Conservation (phyloP, 2,888 invertebrate genomes). For the Acrocera orbiculus region DNA sequence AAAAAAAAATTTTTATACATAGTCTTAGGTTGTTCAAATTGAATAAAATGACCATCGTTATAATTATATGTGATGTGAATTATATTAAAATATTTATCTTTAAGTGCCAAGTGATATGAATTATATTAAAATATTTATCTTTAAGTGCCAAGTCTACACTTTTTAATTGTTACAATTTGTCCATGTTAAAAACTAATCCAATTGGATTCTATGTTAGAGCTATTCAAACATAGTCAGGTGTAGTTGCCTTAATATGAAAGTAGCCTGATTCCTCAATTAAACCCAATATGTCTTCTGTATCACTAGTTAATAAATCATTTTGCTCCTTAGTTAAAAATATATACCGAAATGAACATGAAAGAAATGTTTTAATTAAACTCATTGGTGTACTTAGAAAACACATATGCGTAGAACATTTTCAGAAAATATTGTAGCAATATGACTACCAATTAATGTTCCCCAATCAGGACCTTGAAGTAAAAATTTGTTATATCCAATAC, state of each 20-base stretch:
- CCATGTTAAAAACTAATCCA: constrained; percentile 60
- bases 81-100: constrained; percentile 21
- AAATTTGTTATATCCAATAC: constrained; percentile 40
- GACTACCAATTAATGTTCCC: constrained; percentile 43
- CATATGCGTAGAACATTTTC: constrained; percentile 39
- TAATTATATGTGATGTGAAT: constrained; percentile 19
- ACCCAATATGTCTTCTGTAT: constrained; percentile 12
- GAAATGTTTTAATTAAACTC: constrained; percentile 28
- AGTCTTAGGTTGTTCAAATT: constrained; percentile 22
- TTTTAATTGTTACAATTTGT: constrained; percentile 37
- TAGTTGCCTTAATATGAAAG: constrained; percentile 59
- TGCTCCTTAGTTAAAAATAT: constrained; percentile 35
- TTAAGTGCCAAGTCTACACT: constrained; percentile 44
- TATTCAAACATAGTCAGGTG: constrained; percentile 63
- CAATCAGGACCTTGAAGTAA: constrained; percentile 59
- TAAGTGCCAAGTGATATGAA: constrained; percentile 33
- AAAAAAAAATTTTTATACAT: constrained; percentile 21
- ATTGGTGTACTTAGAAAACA: constrained; percentile 22
- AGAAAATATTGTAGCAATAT: constrained; percentile 42
- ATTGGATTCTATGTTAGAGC: constrained; percentile 56
- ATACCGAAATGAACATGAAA: too few relatives aligned
- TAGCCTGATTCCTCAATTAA: constrained; percentile 33
- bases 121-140: constrained; percentile 45
- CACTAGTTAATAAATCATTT: constrained; percentile 24
- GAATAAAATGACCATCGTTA: constrained; percentile 26